Base-by-base conservation (phyloP, 2,797 vertebrate species). In the Xerus rutilus region DNA sequence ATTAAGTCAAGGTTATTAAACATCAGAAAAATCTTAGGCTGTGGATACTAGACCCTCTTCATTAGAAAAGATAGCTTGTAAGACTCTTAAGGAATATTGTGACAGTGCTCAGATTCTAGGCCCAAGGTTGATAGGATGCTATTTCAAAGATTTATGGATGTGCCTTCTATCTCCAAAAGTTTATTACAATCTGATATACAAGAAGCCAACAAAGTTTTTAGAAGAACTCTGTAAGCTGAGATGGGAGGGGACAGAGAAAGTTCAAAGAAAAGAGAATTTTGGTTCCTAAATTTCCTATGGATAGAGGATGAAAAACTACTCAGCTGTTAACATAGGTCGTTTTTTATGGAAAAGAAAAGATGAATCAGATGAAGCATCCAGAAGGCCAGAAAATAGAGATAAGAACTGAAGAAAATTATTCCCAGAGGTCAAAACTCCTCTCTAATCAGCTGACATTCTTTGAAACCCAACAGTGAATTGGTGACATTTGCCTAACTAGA, bases 141-240 rank as follows among this genome's bases (percentile, higher is more conserved):
- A 30, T 88, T 79, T 93, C 35, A 78, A 73, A 93, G 45, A 93
- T 81, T 54, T 84, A 54, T 2, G n/a, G 15, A 11, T 30, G 7
- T 70, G 65, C 1, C 30, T 81, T 96, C 62, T 93, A 7, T 39
- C 32, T 78, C 70, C 70, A 35, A 45, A 84, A 73, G 10, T 43
- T 3, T 15, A 87, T 45, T 87, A 54, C 18, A 72, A 78, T 83
- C 21, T 91, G 35, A 92, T 32, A 77, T 3, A 73, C 30, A 87
- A 57, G n/a, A 79, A 77, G 14, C 10, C 32, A 89, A 76, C 59
- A 78, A 83, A 7, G 10, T 43, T 45, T 93, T 94, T 49, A 64
- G 59, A 93, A 79, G 39, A 93, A 83, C 94, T 84, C 69, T 32
- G 86, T 47, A 49, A 92, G 20, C 17, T 92, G 94, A 87, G 28